These are phyloP conservation scores for Procavia capensis DNA, from an alignment of 2,113 vertebrate species.

Conservation along the genomic window DNA sequence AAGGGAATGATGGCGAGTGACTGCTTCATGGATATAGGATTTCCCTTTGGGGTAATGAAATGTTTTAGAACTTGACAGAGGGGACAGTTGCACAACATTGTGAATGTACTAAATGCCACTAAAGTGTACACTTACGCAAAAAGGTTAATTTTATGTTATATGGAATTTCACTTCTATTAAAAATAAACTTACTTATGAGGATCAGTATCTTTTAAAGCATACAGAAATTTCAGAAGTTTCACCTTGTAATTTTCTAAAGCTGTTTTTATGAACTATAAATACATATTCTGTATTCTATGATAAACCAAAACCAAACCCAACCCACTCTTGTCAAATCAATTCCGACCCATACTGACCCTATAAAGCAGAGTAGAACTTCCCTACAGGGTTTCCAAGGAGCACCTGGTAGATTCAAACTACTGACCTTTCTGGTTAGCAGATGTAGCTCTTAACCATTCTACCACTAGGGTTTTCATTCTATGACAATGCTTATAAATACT, in stretches of 20 bases:
- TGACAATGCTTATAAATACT: conserved; percentile 28
- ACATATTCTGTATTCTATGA: conserved; percentile 12
- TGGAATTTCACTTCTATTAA: conserved; percentile 34
- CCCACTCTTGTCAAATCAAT: too few species aligned
- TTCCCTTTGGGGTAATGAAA: conserved; percentile 19
- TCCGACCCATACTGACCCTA: too few species aligned
- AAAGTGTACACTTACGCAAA: conserved; percentile 33
- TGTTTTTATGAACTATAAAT: conserved; percentile 44
- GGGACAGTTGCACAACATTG: neutral
- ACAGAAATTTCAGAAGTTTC: conserved; percentile 30
- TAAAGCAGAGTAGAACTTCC: too few species aligned
- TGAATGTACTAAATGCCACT: conserved; percentile 54
- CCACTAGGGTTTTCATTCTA: too few species aligned
- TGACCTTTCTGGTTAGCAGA: too few species aligned
- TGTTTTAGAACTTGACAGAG: conserved; percentile 43
- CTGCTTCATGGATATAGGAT: neutral
- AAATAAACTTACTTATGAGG: conserved; percentile 51
- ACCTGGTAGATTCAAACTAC: too few species aligned
- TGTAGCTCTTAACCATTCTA: too few species aligned
- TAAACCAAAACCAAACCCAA: too few species aligned
- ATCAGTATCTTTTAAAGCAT: conserved; percentile 15
- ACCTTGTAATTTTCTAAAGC: conserved; percentile 50
- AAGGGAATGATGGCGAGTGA: neutral
- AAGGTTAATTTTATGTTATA: conserved; percentile 37
- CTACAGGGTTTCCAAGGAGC: too few species aligned